Evolutionary conservation across 2,797 vertebrate genomes (phyloP), one percentile per base, ranked within the genome.

Genomic region (Atherinosoma microstoma): DNA sequence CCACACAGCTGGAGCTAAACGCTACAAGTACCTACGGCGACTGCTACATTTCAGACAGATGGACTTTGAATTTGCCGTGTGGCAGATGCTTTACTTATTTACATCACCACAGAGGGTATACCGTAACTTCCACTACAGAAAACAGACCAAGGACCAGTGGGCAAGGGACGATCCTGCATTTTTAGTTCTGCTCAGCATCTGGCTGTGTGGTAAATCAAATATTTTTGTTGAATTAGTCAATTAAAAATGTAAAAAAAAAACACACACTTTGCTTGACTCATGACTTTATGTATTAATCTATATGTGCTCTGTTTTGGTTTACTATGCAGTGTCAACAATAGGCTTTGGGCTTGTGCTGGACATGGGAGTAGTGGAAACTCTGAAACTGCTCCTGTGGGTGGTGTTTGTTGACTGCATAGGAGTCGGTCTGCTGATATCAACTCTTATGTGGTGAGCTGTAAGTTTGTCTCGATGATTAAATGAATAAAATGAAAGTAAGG

Each of bases 71-170:
- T 99, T 99, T 12, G 98, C 98, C 0, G 13, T 96, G 2, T 99
- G 98, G 98, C 98, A 99, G 92, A 99, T 99, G 98, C 94, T 99
- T 5, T 99, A 99, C 89, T 94, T 99, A 27, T 98, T 99, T 58
- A 99, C 97, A 0, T 98, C 98, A 0, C 98, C 98, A 0, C 98
- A 99, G 93, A 96, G 94, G 76, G 98, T 99, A n/a, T 99, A 99
- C 76, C 96, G 98, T 75, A 99, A 99, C 91, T 99, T 99, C 61
- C 98, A 99, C 87, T 99, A 99, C 91, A 94, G 98, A 65, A 99
- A 99, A 84, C 98, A 99, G 92, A 99, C 97, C 0, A 99, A 99
- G 89, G 98, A 99, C 90, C 98, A 99, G 73, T 99, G 98, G 98
- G 98, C 98, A 0, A 93, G 97, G 63, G 98, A 99, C 2, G 98